A percentile compares a stretch with the other conserved stretches of the same genome.
Conservation (phyloP, 1,140 invertebrate species). For the Marisa cornuarietis region DNA sequence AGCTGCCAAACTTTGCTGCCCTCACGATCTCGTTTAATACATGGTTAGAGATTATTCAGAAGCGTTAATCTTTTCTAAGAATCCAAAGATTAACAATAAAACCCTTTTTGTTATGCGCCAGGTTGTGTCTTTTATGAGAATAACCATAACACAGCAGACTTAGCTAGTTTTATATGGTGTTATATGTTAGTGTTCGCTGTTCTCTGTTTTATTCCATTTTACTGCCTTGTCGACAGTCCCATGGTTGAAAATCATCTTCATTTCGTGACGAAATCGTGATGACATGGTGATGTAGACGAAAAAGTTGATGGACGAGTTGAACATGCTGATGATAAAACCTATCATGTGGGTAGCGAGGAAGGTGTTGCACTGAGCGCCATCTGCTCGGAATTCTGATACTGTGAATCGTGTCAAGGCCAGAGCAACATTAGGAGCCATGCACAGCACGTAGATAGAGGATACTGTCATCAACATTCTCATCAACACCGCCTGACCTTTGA, state of each 20-base stretch:
- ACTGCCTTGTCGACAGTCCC: too few species aligned
- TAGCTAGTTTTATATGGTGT: too few species aligned
- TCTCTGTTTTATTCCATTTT: too few species aligned
- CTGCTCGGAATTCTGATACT: not conserved
- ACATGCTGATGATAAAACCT: conserved; percentile 1
- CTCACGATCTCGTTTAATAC: too few species aligned
- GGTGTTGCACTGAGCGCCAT: not conserved
- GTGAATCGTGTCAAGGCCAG: conserved; percentile 1
- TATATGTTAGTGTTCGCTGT: too few species aligned
- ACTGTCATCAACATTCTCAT: conserved; percentile 17
- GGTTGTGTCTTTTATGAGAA: too few species aligned
- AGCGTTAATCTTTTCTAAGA: too few species aligned
- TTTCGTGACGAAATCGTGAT: conserved; percentile 16
- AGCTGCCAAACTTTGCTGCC: too few species aligned
- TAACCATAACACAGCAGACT: too few species aligned
- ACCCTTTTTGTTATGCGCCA: too few species aligned
- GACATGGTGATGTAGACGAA: conserved; percentile 20
- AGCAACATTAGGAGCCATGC: not conserved
- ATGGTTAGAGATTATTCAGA: too few species aligned
- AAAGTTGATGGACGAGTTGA: conserved; percentile 23
- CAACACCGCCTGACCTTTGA: conserved; percentile 13
- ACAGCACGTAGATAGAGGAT: conserved; percentile 9
- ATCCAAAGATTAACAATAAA: too few species aligned
- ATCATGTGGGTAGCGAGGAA: conserved; percentile 11
- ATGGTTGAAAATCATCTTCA: not conserved